phyloP scores from a whole-genome alignment of 1,140 invertebrate species.

The Proctacanthus coquilletti region DNA sequence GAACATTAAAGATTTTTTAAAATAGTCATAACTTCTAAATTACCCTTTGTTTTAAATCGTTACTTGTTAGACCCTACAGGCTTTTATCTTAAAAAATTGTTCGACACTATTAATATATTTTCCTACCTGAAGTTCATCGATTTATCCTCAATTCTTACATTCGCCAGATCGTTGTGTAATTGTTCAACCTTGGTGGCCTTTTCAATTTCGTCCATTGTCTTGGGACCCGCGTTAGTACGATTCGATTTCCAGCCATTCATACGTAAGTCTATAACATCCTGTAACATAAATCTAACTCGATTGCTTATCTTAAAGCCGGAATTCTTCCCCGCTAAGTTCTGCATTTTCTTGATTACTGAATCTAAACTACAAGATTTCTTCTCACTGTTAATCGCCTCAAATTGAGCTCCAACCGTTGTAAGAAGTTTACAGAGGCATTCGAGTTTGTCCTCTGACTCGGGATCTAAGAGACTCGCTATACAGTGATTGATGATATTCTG shows the following conservation, averaged over 20 bases:
- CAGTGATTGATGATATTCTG: conserved; percentile 78
- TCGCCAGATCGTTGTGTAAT: too few relatives aligned
- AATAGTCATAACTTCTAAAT: too few relatives aligned
- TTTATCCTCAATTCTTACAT: too few relatives aligned
- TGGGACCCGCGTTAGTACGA: too few relatives aligned
- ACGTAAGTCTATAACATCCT: conserved; percentile 84
- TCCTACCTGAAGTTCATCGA: too few relatives aligned
- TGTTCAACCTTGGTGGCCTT: too few relatives aligned
- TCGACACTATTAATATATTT: too few relatives aligned
- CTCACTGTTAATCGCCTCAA: too few relatives aligned
- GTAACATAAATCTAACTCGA: conserved; percentile 40
- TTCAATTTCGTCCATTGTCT: conserved; percentile 77
- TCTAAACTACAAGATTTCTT: conserved; percentile 32
- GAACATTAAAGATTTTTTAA: too few relatives aligned
- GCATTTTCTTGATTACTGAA: conserved; percentile 22
- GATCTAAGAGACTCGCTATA: conserved; percentile 56
- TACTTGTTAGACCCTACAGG: too few relatives aligned
- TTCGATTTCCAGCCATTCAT: conserved; percentile 69
- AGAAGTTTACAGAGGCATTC: conserved; percentile 87
- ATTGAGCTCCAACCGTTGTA: conserved; percentile 73
- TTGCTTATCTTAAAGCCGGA: conserved; percentile 18
- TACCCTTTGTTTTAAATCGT: too few relatives aligned
- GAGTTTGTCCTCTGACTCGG: conserved; percentile 77
- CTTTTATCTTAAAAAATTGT: too few relatives aligned
- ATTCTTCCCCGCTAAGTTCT: conserved; percentile 10